phyloP scores from a whole-genome alignment of 2,797 vertebrate species.

The Coregonus sp. region DNA sequence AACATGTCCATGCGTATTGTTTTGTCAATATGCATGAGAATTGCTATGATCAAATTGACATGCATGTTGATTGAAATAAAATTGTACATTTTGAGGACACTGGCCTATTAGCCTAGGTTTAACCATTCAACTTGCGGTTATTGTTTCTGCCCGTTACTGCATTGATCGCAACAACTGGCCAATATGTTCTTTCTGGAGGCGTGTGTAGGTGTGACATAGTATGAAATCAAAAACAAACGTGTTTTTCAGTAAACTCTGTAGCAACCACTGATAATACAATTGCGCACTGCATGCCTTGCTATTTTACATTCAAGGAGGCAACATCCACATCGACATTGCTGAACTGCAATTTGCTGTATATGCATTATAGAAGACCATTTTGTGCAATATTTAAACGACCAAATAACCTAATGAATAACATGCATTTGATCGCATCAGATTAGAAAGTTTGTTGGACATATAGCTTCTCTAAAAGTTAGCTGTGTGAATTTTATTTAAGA shows the following conservation, averaged over 20 bases:
- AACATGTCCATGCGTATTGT: conserved; percentile 6
- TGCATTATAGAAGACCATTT: not conserved
- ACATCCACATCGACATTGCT: not conserved
- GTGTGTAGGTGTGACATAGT: not conserved
- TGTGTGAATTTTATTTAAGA: not conserved
- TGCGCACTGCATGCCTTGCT: not conserved
- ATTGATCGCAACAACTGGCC: conserved; percentile 40
- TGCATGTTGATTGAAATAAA: too few relatives aligned
- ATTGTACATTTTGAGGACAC: not conserved
- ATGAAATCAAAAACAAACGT: not conserved
- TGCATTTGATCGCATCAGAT: too few relatives aligned
- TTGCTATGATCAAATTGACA: not conserved
- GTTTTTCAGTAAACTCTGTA: not conserved
- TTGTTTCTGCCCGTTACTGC: conserved; percentile 23
- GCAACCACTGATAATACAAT: not conserved
- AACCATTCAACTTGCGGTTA: not conserved
- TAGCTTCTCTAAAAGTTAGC: not conserved
- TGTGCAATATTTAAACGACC: not conserved
- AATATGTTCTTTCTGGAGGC: not conserved
- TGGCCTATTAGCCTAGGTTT: not conserved
- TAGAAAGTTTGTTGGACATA: not conserved
- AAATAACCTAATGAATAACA: not conserved
- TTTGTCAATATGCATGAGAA: too few relatives aligned
- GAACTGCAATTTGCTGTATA: conserved; percentile 4
- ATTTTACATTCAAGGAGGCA: conserved; percentile 5